These are phyloP conservation scores for Biston stratarius DNA, from an alignment of 2,888 invertebrate species.

Conservation along the genomic window DNA sequence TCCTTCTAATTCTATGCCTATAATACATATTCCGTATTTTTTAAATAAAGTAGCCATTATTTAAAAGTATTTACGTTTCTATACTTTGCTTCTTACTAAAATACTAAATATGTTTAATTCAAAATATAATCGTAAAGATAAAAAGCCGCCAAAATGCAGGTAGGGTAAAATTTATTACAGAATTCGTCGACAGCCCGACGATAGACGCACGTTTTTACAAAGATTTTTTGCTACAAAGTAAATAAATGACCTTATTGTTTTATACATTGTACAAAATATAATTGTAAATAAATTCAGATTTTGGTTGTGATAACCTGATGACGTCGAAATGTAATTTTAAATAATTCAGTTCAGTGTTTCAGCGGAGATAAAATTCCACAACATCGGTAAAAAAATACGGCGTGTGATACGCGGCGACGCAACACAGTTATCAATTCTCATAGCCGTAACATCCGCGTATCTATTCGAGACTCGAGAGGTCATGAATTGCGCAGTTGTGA, in stretches of 20 bases:
- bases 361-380: slow-evolving; percentile 26
- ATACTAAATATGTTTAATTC: too few species aligned
- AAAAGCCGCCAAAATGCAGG: too few species aligned
- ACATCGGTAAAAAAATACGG: slow-evolving; percentile 22
- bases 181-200: too few species aligned
- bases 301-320: not conserved
- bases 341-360: not conserved
- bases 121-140: too few species aligned
- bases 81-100: too few species aligned
- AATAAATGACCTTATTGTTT: not conserved
- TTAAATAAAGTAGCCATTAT: not conserved
- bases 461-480: slow-evolving; percentile 60
- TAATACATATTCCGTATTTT: too few species aligned
- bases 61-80: not conserved
- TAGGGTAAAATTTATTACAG: too few species aligned
- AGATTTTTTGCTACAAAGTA: too few species aligned
- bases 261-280: not conserved
- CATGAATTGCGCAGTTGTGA: slow-evolving; percentile 84
- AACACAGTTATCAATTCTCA: slow-evolving; percentile 58
- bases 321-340: not conserved
- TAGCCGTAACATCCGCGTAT: slow-evolving; percentile 67
- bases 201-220: too few species aligned
- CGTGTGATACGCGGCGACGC: slow-evolving; percentile 28
- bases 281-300: not conserved
- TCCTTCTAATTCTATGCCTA: too few species aligned